phyloP scores from a whole-genome alignment of 2,797 vertebrate genomes.

The Triplophysa bombifrons region DNA sequence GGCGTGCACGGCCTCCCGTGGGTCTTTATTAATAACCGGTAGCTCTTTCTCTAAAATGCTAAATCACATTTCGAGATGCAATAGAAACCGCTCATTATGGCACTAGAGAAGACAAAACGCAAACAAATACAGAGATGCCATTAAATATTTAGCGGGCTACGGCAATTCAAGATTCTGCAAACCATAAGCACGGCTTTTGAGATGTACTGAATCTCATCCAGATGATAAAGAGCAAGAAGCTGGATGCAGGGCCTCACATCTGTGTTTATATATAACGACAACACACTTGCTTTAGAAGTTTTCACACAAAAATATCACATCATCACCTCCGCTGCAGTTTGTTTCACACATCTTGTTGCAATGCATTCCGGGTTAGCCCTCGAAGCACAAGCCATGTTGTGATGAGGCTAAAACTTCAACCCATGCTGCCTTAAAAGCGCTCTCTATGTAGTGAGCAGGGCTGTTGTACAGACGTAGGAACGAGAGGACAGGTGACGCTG shows the following conservation, averaged over 20 bases:
- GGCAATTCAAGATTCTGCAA: conserved; percentile 16
- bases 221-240: neutral
- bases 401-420: too few relatives aligned
- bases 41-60: neutral
- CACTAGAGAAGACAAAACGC: conserved; percentile 17
- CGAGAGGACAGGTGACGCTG: neutral
- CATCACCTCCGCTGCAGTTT: too few relatives aligned
- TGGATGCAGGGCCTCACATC: neutral
- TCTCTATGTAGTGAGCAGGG: too few relatives aligned
- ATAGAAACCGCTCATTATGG: neutral
- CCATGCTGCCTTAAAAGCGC: too few relatives aligned
- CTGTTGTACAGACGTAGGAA: neutral
- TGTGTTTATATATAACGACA: neutral
- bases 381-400: neutral
- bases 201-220: conserved; percentile 7
- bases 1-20: neutral
- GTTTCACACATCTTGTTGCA: neutral
- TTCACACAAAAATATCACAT: neutral
- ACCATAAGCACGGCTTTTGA: conserved; percentile 8
- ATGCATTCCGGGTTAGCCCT: neutral
- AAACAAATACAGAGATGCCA: conserved; percentile 29
- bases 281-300: neutral
- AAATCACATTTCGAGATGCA: neutral
- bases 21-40: neutral
- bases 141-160: neutral